These are phyloP conservation scores for Drosophila cracens DNA, from an alignment of 2,888 invertebrate species.

Conservation along the genomic window DNA sequence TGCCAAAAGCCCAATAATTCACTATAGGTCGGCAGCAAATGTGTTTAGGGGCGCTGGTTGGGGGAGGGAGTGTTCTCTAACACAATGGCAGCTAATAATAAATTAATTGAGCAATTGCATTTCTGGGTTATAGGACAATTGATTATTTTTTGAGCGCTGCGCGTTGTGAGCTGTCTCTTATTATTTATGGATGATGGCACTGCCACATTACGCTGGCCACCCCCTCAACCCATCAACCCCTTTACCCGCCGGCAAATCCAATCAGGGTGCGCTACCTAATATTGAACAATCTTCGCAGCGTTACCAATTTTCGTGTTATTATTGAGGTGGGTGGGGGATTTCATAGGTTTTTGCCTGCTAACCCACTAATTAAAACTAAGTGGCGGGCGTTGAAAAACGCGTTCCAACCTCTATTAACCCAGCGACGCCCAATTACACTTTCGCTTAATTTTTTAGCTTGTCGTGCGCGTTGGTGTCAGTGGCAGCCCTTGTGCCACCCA, in stretches of 20 bases:
- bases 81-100: conserved; percentile 56
- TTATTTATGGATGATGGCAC: conserved; percentile 50
- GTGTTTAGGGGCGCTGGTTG: background rate
- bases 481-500: conserved; percentile 17
- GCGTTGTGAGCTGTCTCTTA: conserved; percentile 31
- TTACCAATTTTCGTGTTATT: conserved; percentile 41
- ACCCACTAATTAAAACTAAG: conserved; percentile 80
- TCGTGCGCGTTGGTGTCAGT: conserved; percentile 27
- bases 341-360: conserved; percentile 29
- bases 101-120: conserved; percentile 64
- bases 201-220: background rate
- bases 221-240: background rate
- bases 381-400: conserved; percentile 65
- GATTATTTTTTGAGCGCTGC: conserved; percentile 39
- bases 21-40: conserved; percentile 18
- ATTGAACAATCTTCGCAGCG: conserved; percentile 31
- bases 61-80: background rate
- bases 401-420: conserved; percentile 76
- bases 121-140: conserved; percentile 60
- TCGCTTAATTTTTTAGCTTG: conserved; percentile 68
- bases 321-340: background rate
- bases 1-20: conserved; percentile 47
- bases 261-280: conserved; percentile 31
- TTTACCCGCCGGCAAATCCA: conserved; percentile 11
- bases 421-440: conserved; percentile 79